Conservation (phyloP, 2,113 vertebrate species). For the Crotalus tigris region DNA sequence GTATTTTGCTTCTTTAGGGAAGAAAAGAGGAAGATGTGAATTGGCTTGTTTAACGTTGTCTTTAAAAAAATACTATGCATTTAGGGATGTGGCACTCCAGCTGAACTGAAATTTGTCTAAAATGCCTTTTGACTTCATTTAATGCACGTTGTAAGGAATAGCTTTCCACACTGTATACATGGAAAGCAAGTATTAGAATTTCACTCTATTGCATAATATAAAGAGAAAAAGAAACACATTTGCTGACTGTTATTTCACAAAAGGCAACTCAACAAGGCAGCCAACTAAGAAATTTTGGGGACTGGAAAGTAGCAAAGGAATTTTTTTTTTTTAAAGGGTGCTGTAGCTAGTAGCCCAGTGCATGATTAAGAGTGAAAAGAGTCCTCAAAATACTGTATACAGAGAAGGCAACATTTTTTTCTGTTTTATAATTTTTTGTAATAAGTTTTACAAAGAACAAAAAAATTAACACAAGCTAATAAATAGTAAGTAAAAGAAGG, state of each 20-base stretch:
- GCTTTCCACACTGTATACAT: background rate
- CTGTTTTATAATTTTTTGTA: background rate
- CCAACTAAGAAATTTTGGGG: background rate
- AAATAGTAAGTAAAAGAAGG: background rate
- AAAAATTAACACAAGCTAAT: background rate
- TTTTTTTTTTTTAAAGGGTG: background rate
- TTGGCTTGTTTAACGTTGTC: background rate
- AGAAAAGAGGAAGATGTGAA: background rate
- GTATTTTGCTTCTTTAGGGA: background rate
- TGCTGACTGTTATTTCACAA: background rate
- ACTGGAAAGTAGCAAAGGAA: background rate
- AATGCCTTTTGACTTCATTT: constrained; percentile 1
- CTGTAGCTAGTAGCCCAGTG: background rate
- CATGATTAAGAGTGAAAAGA: background rate
- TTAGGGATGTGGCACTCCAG: background rate
- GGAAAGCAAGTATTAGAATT: background rate
- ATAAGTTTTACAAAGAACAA: background rate
- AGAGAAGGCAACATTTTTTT: background rate
- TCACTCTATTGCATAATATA: background rate
- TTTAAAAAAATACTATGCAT: background rate
- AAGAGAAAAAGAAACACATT: background rate
- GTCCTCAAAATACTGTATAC: background rate
- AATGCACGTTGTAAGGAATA: background rate
- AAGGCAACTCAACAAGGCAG: background rate
- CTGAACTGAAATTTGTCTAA: background rate